Percentiles rank a stretch among this genome's conserved stretches.
phyloP scores from a whole-genome alignment of 2,888 invertebrate genomes.

The Sphaeridia pumilis region DNA sequence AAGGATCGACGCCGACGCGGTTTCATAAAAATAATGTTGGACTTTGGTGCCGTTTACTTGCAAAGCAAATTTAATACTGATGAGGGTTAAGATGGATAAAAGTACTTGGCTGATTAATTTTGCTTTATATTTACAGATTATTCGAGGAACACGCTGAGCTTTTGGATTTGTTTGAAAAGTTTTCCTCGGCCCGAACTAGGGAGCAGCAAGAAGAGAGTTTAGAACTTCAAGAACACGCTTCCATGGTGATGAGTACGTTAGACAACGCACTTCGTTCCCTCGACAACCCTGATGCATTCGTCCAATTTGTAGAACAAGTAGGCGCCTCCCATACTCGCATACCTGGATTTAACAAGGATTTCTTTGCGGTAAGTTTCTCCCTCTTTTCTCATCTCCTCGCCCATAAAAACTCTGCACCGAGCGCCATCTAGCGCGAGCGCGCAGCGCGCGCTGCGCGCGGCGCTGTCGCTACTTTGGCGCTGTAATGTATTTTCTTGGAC shows the following conservation, averaged over 20 bases:
- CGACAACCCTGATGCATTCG: constrained; percentile 73
- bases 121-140: constrained; percentile 61
- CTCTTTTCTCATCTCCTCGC: no score
- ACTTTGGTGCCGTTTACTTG: no score
- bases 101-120: no score
- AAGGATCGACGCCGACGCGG: no score
- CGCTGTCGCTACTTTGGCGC: no score
- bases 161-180: constrained; percentile 65
- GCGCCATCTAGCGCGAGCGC: no score
- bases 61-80: no score
- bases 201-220: constrained; percentile 69
- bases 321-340: constrained; percentile 72
- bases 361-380: constrained; percentile 78
- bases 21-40: no score
- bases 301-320: constrained; percentile 67
- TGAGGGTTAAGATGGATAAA: no score
- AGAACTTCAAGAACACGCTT: constrained; percentile 75
- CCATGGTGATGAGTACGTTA: constrained; percentile 75
- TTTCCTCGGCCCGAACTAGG: constrained; percentile 62
- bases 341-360: constrained; percentile 71
- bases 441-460: no score
- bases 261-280: constrained; percentile 79
- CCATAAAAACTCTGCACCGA: no score
- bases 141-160: constrained; percentile 76
- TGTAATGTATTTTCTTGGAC: no score